Base-by-base conservation (phyloP, 1,140 invertebrate species). In the Calephelis virginiensis region DNA sequence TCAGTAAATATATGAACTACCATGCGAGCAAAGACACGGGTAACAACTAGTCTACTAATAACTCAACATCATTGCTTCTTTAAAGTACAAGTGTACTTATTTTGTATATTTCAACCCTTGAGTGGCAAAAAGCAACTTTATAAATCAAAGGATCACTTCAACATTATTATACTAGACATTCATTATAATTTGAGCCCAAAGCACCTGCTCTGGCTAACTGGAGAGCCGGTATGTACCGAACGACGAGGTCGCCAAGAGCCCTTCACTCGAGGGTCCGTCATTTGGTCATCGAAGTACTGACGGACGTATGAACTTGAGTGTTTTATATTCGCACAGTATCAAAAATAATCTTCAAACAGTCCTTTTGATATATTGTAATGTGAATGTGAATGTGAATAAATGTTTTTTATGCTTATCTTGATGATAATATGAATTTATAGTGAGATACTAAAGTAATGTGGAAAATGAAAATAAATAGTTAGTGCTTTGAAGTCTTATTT, bases 211-310 rank as follows among this genome's bases (percentile, higher is more conserved):
- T 43, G 37, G 38, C 17, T 56, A 63, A 64, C 43, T 46, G 68
- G 38, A 64, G 69, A 67, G 65, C 14, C 53, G 53, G 63, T 56
- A 13, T 56, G 40, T 43, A 64, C 49, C 37, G 12, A 56, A 17
- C 28, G 70, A 71, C 50, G 61, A 64, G 69, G 66, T 56, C 46
- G 48, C 46, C 37, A 64, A 80, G 81, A 61, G 73, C 80, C 63
- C 81, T 81, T 67, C 69, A 67, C 64, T 69, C 38, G 64, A 85
- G 81, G 66, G 73, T 71, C 82, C 76, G 80, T 85, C 81, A 85
- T 85, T 83, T 85, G 81, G 75, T 77, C 82, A 74, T 83, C 81
- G 82, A 85, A 80, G 80, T 71, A 83, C 78, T 75, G 77, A 77
- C 76, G 76, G 76, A 79, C 76, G 76, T 74, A 75, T 77, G 73